Conservation (phyloP, 2,797 vertebrate species). For the Loriculus beryllinus region DNA sequence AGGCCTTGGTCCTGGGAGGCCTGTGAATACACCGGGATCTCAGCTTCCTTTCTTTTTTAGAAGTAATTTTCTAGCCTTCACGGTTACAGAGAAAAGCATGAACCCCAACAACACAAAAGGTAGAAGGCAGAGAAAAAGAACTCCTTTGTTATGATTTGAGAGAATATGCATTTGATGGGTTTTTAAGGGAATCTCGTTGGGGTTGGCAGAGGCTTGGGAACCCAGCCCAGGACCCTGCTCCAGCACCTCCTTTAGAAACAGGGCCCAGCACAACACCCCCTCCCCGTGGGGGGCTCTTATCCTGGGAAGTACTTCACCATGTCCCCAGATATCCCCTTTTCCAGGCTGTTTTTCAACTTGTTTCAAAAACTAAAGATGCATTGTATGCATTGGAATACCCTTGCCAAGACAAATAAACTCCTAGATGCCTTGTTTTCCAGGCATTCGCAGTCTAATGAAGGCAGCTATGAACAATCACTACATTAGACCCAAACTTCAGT, state of each 20-base stretch:
- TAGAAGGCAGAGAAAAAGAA: neutral
- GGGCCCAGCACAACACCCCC: neutral
- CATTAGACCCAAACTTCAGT: neutral
- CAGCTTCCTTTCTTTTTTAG: neutral
- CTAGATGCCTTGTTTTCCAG: neutral
- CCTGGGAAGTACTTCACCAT: neutral
- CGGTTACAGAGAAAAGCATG: neutral
- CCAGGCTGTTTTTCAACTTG: neutral
- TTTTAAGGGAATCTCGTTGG: neutral
- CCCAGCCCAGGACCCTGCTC: neutral
- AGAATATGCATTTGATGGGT: neutral
- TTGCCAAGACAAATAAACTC: slow-evolving; percentile 54
- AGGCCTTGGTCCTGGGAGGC: neutral
- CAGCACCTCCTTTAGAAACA: neutral
- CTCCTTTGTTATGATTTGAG: neutral
- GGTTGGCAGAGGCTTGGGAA: neutral
- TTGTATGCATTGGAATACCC: neutral
- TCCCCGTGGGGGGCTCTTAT: neutral
- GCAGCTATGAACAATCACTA: neutral
- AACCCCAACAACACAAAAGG: neutral
- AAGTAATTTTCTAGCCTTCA: neutral
- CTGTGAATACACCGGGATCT: slow-evolving; percentile 31
- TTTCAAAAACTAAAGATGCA: slow-evolving; percentile 25
- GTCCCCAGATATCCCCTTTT: neutral
- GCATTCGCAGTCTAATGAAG: neutral